Percentiles rank a stretch among this genome's conserved stretches.
phyloP scores from a whole-genome alignment of 2,797 vertebrate genomes.

The Enoplosus armatus region DNA sequence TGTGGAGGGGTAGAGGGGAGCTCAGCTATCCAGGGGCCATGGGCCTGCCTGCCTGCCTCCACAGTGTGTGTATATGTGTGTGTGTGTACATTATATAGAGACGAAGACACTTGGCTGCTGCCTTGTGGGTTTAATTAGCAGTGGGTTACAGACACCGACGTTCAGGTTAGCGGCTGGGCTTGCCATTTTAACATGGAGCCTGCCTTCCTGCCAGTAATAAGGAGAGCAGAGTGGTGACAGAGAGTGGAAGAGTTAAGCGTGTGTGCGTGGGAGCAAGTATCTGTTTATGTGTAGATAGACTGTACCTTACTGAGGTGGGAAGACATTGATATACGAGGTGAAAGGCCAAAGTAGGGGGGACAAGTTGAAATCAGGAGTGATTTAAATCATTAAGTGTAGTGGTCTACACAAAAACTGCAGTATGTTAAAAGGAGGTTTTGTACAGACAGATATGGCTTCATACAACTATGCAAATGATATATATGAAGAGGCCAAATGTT shows the following conservation, averaged over 20 bases:
- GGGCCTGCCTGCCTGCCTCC: slow-evolving; percentile 56
- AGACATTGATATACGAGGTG: slow-evolving; percentile 32
- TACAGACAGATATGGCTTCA: not conserved
- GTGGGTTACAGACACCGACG: slow-evolving; percentile 70
- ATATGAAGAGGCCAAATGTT: slow-evolving; percentile 7
- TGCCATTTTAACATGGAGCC: slow-evolving; percentile 76
- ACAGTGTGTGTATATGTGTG: slow-evolving; percentile 33
- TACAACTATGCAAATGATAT: not conserved
- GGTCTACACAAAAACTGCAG: not conserved
- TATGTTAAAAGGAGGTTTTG: not conserved
- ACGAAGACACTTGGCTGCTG: slow-evolving; percentile 73
- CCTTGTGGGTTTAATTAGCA: slow-evolving; percentile 86
- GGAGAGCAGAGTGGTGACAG: slow-evolving; percentile 63
- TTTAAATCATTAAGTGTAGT: not conserved
- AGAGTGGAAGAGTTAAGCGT: slow-evolving; percentile 63
- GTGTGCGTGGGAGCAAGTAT: slow-evolving; percentile 28
- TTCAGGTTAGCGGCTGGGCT: slow-evolving; percentile 77
- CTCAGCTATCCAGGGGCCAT: slow-evolving; percentile 68
- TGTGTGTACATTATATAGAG: slow-evolving; percentile 56
- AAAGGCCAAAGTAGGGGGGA: slow-evolving; percentile 24
- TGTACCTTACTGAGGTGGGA: slow-evolving; percentile 37
- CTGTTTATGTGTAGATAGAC: slow-evolving; percentile 32
- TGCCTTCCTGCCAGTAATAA: slow-evolving; percentile 76
- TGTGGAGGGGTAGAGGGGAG: slow-evolving; percentile 66
- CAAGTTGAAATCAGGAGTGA: slow-evolving; percentile 5